Evolutionary conservation across 2,888 invertebrate species (phyloP).

Genomic region (Sicus ferrugineus): DNA sequence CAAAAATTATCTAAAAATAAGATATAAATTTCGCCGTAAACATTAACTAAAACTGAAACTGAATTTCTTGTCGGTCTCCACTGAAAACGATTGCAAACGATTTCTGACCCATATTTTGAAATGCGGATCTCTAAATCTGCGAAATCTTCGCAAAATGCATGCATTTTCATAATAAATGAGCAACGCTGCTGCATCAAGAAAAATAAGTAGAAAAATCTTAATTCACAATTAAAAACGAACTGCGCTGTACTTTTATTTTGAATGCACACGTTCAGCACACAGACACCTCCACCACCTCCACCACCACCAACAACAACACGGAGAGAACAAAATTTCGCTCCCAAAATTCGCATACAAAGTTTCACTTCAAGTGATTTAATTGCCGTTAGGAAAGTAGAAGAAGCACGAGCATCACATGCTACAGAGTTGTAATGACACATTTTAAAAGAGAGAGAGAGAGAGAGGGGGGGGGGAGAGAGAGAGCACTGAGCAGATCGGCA

Average conservation of each 20-base stretch:
- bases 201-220: too few species aligned
- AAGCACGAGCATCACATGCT: background rate
- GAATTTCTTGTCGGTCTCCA: background rate
- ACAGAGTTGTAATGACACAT: too few species aligned
- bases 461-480: background rate
- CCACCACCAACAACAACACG: too few species aligned
- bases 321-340: background rate
- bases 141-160: background rate
- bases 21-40: too few species aligned
- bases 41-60: background rate
- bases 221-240: too few species aligned
- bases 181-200: background rate
- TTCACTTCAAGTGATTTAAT: background rate
- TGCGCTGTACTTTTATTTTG: background rate
- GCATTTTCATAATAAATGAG: constrained; percentile 1
- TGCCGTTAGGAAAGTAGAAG: background rate
- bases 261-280: too few species aligned
- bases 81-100: background rate
- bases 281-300: too few species aligned
- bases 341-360: constrained; percentile 13
- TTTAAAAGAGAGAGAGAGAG: background rate
- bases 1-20: too few species aligned
- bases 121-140: background rate
- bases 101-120: background rate
- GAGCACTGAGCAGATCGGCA: background rate